Base-by-base conservation (phyloP, 2,113 vertebrate genomes). In the Tychaedon coryphoeus region DNA sequence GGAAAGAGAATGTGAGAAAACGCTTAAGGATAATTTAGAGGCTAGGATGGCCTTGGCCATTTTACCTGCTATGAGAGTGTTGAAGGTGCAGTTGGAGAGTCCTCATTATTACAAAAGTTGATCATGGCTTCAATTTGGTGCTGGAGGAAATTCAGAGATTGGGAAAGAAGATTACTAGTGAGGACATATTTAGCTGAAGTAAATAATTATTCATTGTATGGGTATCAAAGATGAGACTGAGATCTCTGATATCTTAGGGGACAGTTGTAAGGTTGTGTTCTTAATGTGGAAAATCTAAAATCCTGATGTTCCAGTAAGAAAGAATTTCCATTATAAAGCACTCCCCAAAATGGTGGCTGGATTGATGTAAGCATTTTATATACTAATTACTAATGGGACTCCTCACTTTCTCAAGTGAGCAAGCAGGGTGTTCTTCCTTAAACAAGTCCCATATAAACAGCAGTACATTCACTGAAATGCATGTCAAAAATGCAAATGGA, bases 331-430 rank as follows among this genome's bases (percentile, higher is more conserved):
- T 4, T 75, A 47, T 5, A 7, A 31, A n/a, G 6, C 1, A 2
- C 8, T 31, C 23, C 24, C 23, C 43, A 51, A 79, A 86, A 48
- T 0, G 12, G 19, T 29, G 6, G 6, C 7, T 71, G 22, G 10
- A 40, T 8, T 70, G 10, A 50, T 33, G 12, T 40, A 67, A 86
- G 5, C 4, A 22, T 48, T 70, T 70, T 19, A 34, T 8, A 24
- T 14, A 33, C 1, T 20, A 24, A 9, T 29, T 24, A 36, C 5
- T n/a, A 11, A 56, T 34, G 24, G 6, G 15, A 24, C 0, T 28
- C 3, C 13, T 72, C 20, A 33, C 6, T 22, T 80, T 86, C 58
- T 28, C 19, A 48, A 13, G 14, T 2, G 3, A 34, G 25, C 3
- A 66, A 31, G 19, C n/a, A 66, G 19, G 12, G 2, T 45, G 11